Percentiles rank a stretch among this genome's conserved stretches.
Evolutionary conservation across 2,113 vertebrate species (phyloP).

Genomic region (Ranitomeya imitator): DNA sequence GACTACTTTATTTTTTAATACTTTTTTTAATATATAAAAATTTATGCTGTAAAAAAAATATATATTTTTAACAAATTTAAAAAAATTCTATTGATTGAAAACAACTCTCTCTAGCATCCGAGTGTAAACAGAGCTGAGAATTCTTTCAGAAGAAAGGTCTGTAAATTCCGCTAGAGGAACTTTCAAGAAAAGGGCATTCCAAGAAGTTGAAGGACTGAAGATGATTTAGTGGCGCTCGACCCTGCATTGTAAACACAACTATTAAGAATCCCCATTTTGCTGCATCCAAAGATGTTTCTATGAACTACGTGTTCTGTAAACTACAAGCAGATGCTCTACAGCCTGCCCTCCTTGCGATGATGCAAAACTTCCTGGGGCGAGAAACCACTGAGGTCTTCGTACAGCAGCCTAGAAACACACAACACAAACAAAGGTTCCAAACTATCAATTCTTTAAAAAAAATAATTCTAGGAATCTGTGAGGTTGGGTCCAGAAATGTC

Average conservation of each 20-base stretch:
- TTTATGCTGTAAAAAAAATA: not conserved
- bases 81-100: not conserved
- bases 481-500: not conserved
- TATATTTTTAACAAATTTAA: not conserved
- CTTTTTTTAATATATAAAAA: not conserved
- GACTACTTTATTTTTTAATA: no score
- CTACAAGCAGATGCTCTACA: conserved; percentile 2
- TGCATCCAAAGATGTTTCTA: conserved; percentile 9
- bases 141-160: not conserved
- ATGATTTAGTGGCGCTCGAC: not conserved
- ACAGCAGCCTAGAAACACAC: conserved; percentile 2
- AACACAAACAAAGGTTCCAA: not conserved
- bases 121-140: not conserved
- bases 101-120: not conserved
- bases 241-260: conserved; percentile 5
- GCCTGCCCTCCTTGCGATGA: not conserved
- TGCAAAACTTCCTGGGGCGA: conserved; percentile 13
- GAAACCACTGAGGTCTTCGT: not conserved
- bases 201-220: conserved; percentile 15
- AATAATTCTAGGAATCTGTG: not conserved
- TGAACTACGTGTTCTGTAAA: conserved; percentile 13
- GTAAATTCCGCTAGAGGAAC: not conserved
- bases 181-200: conserved; percentile 5
- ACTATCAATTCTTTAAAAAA: not conserved
- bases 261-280: conserved; percentile 8